phyloP scores from a whole-genome alignment of 1,140 invertebrate genomes.

The Matsumurasca onukii region DNA sequence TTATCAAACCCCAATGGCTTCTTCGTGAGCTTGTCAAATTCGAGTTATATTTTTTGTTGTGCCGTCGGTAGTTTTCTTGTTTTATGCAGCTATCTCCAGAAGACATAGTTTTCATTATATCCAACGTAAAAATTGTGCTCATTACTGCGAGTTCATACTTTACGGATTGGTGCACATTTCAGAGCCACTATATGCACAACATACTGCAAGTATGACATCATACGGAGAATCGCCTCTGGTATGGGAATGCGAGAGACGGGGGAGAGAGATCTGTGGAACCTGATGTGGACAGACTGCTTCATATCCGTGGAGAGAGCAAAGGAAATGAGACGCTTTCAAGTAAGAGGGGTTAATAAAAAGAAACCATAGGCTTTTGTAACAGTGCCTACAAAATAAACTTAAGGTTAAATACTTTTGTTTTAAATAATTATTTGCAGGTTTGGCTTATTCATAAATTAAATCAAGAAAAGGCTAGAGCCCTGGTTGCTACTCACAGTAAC shows the following conservation, averaged over 20 bases:
- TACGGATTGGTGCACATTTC: conserved; percentile 1
- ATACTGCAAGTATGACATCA: conserved; percentile 73
- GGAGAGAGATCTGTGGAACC: conserved; percentile 81
- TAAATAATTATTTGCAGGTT: too few relatives aligned
- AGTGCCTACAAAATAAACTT: background rate
- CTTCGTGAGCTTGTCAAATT: too few relatives aligned
- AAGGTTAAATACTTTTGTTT: conserved; percentile 1
- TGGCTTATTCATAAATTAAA: too few relatives aligned
- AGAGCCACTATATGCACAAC: conserved; percentile 63
- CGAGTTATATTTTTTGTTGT: too few relatives aligned
- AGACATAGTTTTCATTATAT: too few relatives aligned
- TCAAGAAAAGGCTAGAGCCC: too few relatives aligned
- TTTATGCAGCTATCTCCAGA: too few relatives aligned
- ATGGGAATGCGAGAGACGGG: conserved; percentile 78
- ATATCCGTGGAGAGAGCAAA: conserved; percentile 79
- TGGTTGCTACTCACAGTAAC: too few relatives aligned
- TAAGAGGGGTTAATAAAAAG: conserved; percentile 40
- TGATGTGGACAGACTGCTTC: conserved; percentile 86
- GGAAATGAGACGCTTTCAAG: conserved; percentile 83
- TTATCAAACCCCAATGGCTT: too few relatives aligned
- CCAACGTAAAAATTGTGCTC: too few relatives aligned
- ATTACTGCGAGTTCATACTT: too few relatives aligned
- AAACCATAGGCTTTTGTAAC: background rate
- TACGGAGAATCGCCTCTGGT: conserved; percentile 64
- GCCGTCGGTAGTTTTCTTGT: too few relatives aligned